A percentile compares a stretch with the other conserved stretches of the same genome.
These are phyloP conservation scores for Pogonocichla stellata DNA, from an alignment of 2,113 vertebrate species.

Conservation along the genomic window DNA sequence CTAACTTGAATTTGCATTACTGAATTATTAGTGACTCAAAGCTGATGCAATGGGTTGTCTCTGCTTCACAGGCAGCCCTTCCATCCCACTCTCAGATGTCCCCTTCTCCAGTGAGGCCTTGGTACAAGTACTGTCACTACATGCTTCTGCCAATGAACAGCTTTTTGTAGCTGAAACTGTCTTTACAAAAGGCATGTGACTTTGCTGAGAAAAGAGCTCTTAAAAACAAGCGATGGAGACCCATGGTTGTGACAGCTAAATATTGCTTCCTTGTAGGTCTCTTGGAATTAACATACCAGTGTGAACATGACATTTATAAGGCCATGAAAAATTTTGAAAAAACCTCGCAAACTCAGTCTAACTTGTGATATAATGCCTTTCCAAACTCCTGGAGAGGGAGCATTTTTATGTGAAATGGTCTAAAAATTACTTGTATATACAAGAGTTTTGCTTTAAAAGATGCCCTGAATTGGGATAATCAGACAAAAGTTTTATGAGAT, in stretches of 20 bases:
- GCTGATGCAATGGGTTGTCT: not conserved
- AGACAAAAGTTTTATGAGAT: not conserved
- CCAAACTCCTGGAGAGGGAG: not conserved
- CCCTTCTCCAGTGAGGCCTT: not conserved
- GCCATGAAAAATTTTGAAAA: not conserved
- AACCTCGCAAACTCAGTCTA: not conserved
- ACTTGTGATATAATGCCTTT: not conserved
- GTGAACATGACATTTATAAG: not conserved
- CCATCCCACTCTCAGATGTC: accelerated
- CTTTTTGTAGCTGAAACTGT: not conserved
- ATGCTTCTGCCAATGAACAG: not conserved
- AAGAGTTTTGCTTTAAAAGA: not conserved
- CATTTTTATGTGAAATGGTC: not conserved
- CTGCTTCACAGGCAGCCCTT: not conserved
- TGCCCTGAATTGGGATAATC: not conserved
- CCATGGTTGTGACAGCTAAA: not conserved
- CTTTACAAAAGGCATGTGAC: not conserved
- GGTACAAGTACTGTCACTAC: not conserved
- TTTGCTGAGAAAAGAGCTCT: not conserved
- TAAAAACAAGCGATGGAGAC: not conserved
- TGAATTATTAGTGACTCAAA: not conserved
- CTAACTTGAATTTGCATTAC: not conserved
- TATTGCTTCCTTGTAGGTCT: not conserved
- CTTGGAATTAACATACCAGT: not conserved
- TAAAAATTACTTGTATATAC: not conserved